These are phyloP conservation scores for Heliothis peltigera DNA, from an alignment of 2,888 invertebrate species.

Conservation along the genomic window DNA sequence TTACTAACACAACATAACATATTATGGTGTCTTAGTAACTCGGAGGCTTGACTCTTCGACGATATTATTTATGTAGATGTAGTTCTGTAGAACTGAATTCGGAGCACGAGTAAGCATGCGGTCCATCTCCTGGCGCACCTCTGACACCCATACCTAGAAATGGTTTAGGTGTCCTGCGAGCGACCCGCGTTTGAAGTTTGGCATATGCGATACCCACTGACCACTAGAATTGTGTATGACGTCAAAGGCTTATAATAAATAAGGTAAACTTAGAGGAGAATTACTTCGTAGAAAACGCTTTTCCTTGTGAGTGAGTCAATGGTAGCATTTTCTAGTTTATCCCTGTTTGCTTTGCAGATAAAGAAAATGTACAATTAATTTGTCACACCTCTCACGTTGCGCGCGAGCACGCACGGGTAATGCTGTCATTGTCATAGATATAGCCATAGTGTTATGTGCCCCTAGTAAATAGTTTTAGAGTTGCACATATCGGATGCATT, in stretches of 20 bases:
- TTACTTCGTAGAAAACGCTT: conserved; percentile 10
- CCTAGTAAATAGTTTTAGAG: conserved; percentile 4
- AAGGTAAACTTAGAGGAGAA: conserved; percentile 20
- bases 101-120: too few species aligned
- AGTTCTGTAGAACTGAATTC: too few species aligned
- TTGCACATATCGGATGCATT: too few species aligned
- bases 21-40: not conserved
- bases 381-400: not conserved
- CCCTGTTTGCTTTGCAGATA: conserved; percentile 3
- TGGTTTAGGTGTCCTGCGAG: too few species aligned
- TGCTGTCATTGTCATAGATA: conserved; percentile 3
- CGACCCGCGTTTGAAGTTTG: too few species aligned
- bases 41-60: not conserved
- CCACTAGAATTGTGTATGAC: not conserved
- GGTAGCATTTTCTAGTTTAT: not conserved
- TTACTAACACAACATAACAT: too few species aligned
- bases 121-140: too few species aligned
- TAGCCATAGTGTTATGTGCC: conserved; percentile 7
- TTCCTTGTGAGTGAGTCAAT: not conserved
- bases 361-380: conserved; percentile 15
- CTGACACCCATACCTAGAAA: too few species aligned
- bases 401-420: not conserved
- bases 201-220: too few species aligned
- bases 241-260: not conserved
- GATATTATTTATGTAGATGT: too few species aligned